Conservation (phyloP, 2,113 vertebrate species). For the Dermatemys mawii region DNA sequence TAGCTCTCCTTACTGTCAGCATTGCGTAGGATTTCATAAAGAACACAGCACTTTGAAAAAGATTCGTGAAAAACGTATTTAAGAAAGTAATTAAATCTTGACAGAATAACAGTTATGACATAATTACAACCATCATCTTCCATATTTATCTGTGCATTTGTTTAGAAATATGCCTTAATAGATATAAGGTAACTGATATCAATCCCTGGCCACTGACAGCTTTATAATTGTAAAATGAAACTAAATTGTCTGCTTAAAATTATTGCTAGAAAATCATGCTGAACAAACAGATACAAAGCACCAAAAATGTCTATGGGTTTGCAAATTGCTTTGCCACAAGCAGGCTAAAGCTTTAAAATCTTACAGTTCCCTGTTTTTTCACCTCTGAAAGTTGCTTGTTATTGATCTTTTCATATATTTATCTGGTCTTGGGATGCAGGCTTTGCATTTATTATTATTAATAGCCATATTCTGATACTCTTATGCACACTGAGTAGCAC, state of each 20-base stretch:
- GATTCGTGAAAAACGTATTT: constrained; percentile 20
- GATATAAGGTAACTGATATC: constrained; percentile 28
- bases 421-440: constrained; percentile 1
- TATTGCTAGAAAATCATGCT: constrained; percentile 62
- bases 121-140: constrained; percentile 20
- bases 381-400: constrained; percentile 28
- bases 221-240: constrained; percentile 61
- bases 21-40: constrained; percentile 33
- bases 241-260: constrained; percentile 49
- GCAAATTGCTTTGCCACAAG: constrained; percentile 48
- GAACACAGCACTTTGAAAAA: neutral
- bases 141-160: neutral
- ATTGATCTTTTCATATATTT: neutral
- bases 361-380: neutral
- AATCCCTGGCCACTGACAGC: neutral
- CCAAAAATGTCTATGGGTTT: constrained; percentile 53
- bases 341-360: constrained; percentile 28
- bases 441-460: neutral
- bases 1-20: constrained; percentile 35
- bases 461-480: neutral
- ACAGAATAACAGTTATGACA: constrained; percentile 46
- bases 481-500: neutral
- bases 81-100: constrained; percentile 27
- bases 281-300: constrained; percentile 52
- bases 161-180: constrained; percentile 31